Evolutionary conservation across 2,888 invertebrate genomes (phyloP).

Genomic region (Abscondita cerata): DNA sequence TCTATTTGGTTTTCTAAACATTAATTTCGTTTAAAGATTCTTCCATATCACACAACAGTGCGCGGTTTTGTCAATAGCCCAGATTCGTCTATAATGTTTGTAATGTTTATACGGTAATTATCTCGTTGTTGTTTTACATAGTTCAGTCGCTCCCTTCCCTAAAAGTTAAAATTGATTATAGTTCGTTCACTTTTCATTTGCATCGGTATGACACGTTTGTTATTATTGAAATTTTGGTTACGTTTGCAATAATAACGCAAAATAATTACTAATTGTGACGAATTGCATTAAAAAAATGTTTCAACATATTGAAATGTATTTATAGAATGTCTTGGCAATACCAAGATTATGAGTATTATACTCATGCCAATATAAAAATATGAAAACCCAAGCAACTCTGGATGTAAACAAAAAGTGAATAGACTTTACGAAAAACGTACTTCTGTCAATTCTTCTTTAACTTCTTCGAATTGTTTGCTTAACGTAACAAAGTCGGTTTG

Average conservation of each 20-base stretch:
- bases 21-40: conserved; percentile 50
- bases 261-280: too few relatives aligned
- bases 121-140: conserved; percentile 56
- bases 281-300: too few relatives aligned
- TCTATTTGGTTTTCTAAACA: background rate
- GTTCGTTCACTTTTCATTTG: too few relatives aligned
- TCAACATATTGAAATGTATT: too few relatives aligned
- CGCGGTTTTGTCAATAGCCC: conserved; percentile 62
- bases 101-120: conserved; percentile 55
- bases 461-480: conserved; percentile 37
- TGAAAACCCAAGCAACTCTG: too few relatives aligned
- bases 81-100: conserved; percentile 57
- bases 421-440: conserved; percentile 29
- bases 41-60: conserved; percentile 62
- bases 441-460: conserved; percentile 38
- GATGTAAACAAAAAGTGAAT: background rate
- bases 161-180: conserved; percentile 16
- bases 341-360: too few relatives aligned
- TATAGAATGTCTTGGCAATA: too few relatives aligned
- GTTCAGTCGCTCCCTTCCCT: conserved; percentile 55
- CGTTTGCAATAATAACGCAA: too few relatives aligned
- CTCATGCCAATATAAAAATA: too few relatives aligned
- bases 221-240: too few relatives aligned
- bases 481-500: conserved; percentile 49
- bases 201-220: too few relatives aligned